phyloP scores from a whole-genome alignment of 2,888 invertebrate species.

The Deilephila elpenor region DNA sequence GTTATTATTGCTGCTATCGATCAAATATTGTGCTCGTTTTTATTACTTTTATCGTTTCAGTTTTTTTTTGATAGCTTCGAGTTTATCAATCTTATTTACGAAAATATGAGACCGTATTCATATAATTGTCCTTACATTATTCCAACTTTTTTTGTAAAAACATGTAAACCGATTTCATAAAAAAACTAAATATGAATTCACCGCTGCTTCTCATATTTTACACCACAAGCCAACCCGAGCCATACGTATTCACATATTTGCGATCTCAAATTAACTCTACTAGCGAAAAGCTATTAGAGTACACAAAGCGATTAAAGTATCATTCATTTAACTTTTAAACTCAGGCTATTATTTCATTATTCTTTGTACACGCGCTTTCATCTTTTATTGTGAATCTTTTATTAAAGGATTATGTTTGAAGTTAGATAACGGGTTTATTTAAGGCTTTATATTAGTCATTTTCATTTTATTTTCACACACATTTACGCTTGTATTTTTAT shows the following conservation, averaged over 20 bases:
- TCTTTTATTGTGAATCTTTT: not conserved
- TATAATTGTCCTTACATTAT: no score
- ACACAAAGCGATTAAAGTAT: constrained; percentile 24
- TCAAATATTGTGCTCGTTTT: no score
- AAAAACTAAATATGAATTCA: not conserved
- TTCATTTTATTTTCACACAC: no score
- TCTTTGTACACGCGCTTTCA: not conserved
- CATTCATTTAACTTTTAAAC: constrained; percentile 19
- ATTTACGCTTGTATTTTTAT: no score
- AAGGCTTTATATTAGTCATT: no score
- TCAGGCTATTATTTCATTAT: not conserved
- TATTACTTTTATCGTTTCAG: no score
- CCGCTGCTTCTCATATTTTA: not conserved
- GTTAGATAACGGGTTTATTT: no score
- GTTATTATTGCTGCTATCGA: no score
- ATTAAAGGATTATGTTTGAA: no score
- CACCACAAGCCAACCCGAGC: not conserved
- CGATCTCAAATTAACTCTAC: constrained; percentile 24
- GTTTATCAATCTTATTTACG: no score
- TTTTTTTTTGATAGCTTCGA: no score
- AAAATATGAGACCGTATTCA: no score
- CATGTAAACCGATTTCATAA: not conserved
- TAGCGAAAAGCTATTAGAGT: constrained; percentile 22
- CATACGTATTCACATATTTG: constrained; percentile 25
- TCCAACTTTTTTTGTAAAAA: not conserved